Evolutionary conservation across 2,113 vertebrate species (phyloP), one percentile per base, ranked within the genome.

Genomic region (Candoia aspera): DNA sequence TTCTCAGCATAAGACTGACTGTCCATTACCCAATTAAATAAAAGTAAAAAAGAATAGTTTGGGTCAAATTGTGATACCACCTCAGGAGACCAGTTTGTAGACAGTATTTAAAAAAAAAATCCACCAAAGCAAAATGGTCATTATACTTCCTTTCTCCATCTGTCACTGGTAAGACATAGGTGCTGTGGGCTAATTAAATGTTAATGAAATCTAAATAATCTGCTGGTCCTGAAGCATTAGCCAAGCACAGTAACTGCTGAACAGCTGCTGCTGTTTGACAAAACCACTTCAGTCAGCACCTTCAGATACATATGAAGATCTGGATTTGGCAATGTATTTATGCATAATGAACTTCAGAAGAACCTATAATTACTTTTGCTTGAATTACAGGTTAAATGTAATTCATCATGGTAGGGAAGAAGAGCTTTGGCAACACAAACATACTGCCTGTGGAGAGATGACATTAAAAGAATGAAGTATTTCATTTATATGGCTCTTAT

Each of bases 161-260:
- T 97, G 97, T 94, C 93, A 95, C 91, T 93, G 93, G 87, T 94
- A 95, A 96, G 68, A 91, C 94, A 94, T 91, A 96, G 95, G 94
- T 96, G 96, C 93, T 91, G 60, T 94, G 92, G 92, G 92, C 94
- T 97, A 97, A 96, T 97, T 96, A 97, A 96, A 97, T 96, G 96
- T 96, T 97, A 97, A 97, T 96, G 94, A 96, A 96, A 97, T 96
- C 95, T 88, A 97, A 97, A 97, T 96, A 96, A 96, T 96, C 94
- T 84, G 89, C 60, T 93, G 88, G 89, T 96, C 87, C 73, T 87
- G 94, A 94, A 96, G 95, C 92, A 93, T 96, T 96, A 96, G 95
- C 93, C 95, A 95, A 95, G 95, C 90, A 95, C 85, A 92, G 94
- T 93, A 94, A 96, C 94, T 92, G 90, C 90, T 89, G 57, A 97